phyloP scores from a whole-genome alignment of 2,888 invertebrate species.

The Cephus pygmeus region DNA sequence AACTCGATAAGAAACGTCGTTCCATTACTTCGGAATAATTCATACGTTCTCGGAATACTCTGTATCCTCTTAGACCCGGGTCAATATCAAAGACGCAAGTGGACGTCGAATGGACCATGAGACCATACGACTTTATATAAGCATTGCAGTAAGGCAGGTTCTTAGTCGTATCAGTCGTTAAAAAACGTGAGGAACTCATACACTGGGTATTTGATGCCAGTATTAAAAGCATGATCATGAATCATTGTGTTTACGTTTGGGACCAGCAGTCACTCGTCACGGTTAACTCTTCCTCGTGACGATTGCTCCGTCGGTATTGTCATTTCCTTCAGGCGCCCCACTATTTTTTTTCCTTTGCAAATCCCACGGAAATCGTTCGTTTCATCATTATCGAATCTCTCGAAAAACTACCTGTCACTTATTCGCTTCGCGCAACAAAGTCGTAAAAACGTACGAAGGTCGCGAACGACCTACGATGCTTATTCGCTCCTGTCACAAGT shows the following conservation, averaged over 20 bases:
- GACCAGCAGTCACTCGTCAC: not conserved
- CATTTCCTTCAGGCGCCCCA: not conserved
- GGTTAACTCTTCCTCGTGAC: not conserved
- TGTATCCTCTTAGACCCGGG: not conserved
- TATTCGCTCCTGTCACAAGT: not conserved
- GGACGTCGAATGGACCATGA: not conserved
- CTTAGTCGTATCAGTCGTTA: not conserved
- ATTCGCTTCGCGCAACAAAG: conserved; percentile 17
- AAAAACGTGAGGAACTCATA: not conserved
- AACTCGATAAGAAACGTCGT: conserved; percentile 30
- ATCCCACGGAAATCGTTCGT: not conserved
- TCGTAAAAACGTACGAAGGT: conserved; percentile 29
- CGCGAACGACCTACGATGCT: not conserved
- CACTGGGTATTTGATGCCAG: not conserved
- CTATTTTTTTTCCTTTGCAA: too few relatives aligned
- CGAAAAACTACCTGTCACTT: not conserved
- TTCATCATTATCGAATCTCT: not conserved
- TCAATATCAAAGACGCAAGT: not conserved
- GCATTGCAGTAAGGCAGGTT: not conserved
- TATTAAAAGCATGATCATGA: not conserved
- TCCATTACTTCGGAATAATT: conserved; percentile 25
- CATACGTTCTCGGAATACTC: conserved; percentile 7
- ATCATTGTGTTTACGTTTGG: not conserved
- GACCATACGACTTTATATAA: not conserved
- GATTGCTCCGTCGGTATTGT: not conserved